A percentile compares a stretch with the other conserved stretches of the same genome.
Conservation (phyloP, 2,113 vertebrate species). For the Cercocebus atys region DNA sequence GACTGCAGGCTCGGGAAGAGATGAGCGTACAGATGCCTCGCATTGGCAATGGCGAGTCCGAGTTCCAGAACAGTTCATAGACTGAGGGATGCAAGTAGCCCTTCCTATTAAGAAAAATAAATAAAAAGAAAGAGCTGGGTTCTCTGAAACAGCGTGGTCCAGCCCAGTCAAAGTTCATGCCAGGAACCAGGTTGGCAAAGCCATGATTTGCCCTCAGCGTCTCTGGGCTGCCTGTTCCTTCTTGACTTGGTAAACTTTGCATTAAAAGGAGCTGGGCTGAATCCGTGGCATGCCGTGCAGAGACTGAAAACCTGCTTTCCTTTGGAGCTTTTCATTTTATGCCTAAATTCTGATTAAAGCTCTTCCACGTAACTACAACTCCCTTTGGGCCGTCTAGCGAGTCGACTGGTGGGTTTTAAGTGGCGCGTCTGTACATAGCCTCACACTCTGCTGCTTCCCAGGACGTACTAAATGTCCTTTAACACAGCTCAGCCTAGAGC, state of each 20-base stretch:
- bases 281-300: background rate
- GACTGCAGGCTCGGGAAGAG: background rate
- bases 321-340: background rate
- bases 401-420: background rate
- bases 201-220: fast-evolving
- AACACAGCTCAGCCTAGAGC: background rate
- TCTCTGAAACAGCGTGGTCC: background rate
- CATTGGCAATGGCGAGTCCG: fast-evolving
- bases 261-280: background rate
- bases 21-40: fast-evolving
- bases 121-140: background rate
- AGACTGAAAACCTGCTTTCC: background rate
- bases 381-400: background rate
- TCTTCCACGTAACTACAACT: background rate
- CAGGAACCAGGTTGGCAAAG: fast-evolving
- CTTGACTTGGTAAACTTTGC: background rate
- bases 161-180: background rate
- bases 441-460: too few species aligned
- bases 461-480: background rate
- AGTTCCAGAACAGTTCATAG: background rate
- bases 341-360: background rate
- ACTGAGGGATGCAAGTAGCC: too few species aligned
- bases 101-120: background rate
- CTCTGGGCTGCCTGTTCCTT: background rate
- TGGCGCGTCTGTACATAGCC: fast-evolving